A percentile compares a stretch with the other conserved stretches of the same genome.
phyloP scores from a whole-genome alignment of 2,797 vertebrate genomes.

The Thripadectes ignobilis region DNA sequence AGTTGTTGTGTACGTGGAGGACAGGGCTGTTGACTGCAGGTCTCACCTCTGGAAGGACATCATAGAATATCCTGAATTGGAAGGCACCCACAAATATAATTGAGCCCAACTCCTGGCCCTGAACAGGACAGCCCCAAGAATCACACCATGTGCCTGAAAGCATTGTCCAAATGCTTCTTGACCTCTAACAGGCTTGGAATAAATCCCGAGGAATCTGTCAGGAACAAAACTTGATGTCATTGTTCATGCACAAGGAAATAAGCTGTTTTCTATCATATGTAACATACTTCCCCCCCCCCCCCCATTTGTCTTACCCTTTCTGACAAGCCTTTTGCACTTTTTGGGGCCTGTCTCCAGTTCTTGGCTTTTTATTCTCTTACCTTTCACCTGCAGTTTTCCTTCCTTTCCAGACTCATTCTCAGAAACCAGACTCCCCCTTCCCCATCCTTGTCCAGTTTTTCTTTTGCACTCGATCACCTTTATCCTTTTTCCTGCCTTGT shows the following conservation, averaged over 20 bases:
- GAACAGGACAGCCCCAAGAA: neutral
- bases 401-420: neutral
- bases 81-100: neutral
- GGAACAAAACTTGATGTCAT: neutral
- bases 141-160: neutral
- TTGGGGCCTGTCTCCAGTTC: neutral
- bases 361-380: neutral
- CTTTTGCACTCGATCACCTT: fast-evolving
- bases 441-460: neutral
- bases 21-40: neutral
- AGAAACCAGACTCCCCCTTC: neutral
- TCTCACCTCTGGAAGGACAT: neutral
- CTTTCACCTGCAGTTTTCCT: neutral
- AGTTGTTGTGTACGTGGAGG: fast-evolving
- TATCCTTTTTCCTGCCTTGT: neutral
- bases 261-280: neutral
- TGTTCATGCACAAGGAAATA: neutral
- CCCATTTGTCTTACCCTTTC: neutral
- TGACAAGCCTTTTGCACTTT: neutral
- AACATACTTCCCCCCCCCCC: neutral
- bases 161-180: neutral
- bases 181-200: neutral
- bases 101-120: neutral
- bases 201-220: neutral
- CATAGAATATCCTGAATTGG: neutral